These are phyloP conservation scores for Leptestheria dahalacensis DNA, from an alignment of 1,140 invertebrate genomes.

Conservation along the genomic window DNA sequence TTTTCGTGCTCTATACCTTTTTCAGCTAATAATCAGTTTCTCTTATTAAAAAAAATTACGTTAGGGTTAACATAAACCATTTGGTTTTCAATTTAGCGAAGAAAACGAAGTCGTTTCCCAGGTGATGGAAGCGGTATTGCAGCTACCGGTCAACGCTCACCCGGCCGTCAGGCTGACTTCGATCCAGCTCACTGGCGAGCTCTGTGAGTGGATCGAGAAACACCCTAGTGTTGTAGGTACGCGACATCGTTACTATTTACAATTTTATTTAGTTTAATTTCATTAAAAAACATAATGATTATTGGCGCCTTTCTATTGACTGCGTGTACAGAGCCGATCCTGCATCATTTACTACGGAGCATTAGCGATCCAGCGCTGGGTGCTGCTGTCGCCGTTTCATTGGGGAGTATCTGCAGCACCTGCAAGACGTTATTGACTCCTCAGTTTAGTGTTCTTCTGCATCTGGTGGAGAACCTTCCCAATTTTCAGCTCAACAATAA, in stretches of 20 bases:
- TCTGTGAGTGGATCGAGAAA: slow-evolving; percentile 88
- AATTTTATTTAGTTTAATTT: no score
- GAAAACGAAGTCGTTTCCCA: slow-evolving; percentile 84
- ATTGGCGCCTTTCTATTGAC: no score
- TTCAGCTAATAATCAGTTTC: no score
- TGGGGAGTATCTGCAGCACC: slow-evolving; percentile 46
- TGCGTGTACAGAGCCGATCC: slow-evolving; percentile 43
- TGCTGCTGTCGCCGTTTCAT: slow-evolving; percentile 54
- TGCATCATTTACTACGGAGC: slow-evolving; percentile 60
- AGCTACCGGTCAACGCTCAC: slow-evolving; percentile 67
- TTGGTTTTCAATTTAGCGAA: slow-evolving; percentile 40
- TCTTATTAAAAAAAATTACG: no score
- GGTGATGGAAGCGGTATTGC: slow-evolving; percentile 78
- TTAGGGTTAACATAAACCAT: no score
- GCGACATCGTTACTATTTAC: slow-evolving; percentile 16
- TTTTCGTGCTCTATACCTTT: not conserved
- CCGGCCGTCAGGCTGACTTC: slow-evolving; percentile 77
- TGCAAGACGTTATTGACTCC: slow-evolving; percentile 61
- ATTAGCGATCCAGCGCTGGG: slow-evolving; percentile 58
- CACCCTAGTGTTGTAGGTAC: slow-evolving; percentile 62
- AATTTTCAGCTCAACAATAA: slow-evolving; percentile 61
- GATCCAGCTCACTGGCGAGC: slow-evolving; percentile 73
- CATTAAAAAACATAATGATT: no score
- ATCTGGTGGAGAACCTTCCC: slow-evolving; percentile 62
- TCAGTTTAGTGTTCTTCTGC: slow-evolving; percentile 64